Evolutionary conservation across 2,888 invertebrate genomes (phyloP), one percentile per base, ranked within the genome.

Genomic region (Meganola albula): DNA sequence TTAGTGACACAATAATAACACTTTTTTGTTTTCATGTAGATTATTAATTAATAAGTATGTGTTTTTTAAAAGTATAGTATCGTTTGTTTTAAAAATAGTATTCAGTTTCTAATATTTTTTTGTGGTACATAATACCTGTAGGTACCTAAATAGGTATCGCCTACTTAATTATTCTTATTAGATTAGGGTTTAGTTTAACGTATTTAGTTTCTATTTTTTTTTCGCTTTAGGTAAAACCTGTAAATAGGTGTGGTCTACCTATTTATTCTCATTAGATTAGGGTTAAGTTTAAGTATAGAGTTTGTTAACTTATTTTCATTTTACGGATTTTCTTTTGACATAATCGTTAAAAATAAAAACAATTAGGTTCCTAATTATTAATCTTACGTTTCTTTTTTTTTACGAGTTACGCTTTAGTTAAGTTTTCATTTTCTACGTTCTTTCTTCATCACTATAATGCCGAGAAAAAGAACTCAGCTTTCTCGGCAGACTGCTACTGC

Each of bases 401-500:
- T 34, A 26, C 22, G 26, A 33, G 25, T 12, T 18, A 25, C 26
- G 25, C 10, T 25, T 25, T 4, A 16, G 21, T 21, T 21, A 21
- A 21, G 21, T 21, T 23, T 32, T 21, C 26, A 12, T 12, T 32
- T 32, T 25, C 10, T 18, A 10, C 24, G 16, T 12, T 32, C 3
- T 31, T 24, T 31, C 12, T 24, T 31, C n/a, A n/a, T 30, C 12
- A 23, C 22, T 34, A 31, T 27, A 35, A 43, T 44, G 40, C 37
- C 44, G 18, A 33, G 40, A 40, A 44, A 44, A 40, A 37, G 44
- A 44, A 27, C 40, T 35, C 33, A 35, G 31, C 38, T 44, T 44
- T 40, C 38, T 34, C 38, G 38, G 33, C 34, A 40, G 32, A 27
- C 37, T 37, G 37, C 35, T 40, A 31, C 31, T 25, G 37, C 32